These are phyloP conservation scores for Sebastes oblongus DNA, from an alignment of 2,797 vertebrate genomes.

Conservation along the genomic window DNA sequence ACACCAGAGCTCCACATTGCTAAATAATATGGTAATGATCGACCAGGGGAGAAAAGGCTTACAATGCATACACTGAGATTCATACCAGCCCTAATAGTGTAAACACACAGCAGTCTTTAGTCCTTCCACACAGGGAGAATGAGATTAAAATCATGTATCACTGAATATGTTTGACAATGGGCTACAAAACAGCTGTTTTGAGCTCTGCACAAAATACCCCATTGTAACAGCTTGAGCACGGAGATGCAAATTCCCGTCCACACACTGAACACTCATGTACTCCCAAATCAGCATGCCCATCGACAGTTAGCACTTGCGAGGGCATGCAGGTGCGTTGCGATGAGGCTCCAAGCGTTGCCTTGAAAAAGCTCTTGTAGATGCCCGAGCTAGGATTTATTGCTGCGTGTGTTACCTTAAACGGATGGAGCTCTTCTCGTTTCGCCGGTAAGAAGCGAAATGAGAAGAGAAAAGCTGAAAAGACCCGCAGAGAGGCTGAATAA, in stretches of 20 bases:
- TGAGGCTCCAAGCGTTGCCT: background rate
- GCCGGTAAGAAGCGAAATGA: constrained; percentile 43
- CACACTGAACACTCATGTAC: background rate
- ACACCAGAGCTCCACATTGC: background rate
- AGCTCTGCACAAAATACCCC: background rate
- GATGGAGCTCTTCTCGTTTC: constrained; percentile 51
- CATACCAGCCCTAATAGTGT: background rate
- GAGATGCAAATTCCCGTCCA: constrained; percentile 25
- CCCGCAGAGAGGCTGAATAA: constrained; percentile 57
- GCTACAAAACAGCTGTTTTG: constrained; percentile 17
- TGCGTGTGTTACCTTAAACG: constrained; percentile 51
- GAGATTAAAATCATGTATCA: constrained; percentile 49
- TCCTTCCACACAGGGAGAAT: constrained; percentile 7
- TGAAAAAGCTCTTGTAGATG: background rate
- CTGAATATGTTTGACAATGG: background rate
- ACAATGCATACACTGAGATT: background rate
- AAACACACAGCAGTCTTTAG: background rate
- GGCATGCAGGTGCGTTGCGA: constrained; percentile 15
- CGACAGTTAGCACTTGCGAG: background rate
- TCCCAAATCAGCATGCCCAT: background rate
- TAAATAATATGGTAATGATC: background rate
- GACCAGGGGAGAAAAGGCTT: background rate
- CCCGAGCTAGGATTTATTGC: constrained; percentile 56
- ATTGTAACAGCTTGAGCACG: background rate
- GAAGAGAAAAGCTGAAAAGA: constrained; percentile 51